A percentile compares a stretch with the other conserved stretches of the same genome.
These are phyloP conservation scores for Hemibagrus guttatus DNA, from an alignment of 2,797 vertebrate species.

Conservation along the genomic window DNA sequence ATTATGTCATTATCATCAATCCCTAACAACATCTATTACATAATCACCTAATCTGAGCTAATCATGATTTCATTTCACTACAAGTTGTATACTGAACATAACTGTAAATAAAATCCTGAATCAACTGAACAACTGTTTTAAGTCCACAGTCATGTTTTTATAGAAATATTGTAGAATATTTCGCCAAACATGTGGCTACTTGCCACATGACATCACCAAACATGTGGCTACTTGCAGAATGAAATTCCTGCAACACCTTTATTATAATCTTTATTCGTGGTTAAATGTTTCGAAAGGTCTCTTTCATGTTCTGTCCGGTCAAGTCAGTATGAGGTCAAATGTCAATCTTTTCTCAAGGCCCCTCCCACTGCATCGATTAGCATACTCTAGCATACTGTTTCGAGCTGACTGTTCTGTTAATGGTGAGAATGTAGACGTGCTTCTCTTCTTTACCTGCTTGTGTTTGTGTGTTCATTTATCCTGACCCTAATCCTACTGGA, in stretches of 20 bases:
- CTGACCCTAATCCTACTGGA: conserved; percentile 74
- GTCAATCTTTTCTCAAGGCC: not conserved
- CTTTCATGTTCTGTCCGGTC: not conserved
- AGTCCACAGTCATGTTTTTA: not conserved
- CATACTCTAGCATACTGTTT: not conserved
- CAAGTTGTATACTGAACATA: too few relatives aligned
- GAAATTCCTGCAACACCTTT: not conserved
- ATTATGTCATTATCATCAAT: not conserved
- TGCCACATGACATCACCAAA: not conserved
- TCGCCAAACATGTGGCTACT: not conserved
- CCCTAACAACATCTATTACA: not conserved
- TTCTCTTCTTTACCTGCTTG: not conserved
- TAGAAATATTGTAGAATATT: not conserved
- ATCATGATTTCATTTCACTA: not conserved
- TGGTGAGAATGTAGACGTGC: not conserved
- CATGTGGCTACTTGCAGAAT: not conserved
- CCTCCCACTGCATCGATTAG: not conserved
- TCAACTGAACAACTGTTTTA: too few relatives aligned
- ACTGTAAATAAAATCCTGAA: too few relatives aligned
- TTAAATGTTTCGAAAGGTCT: not conserved
- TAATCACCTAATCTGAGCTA: not conserved
- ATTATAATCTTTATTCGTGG: not conserved
- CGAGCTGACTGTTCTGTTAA: not conserved
- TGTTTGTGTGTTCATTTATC: conserved; percentile 28
- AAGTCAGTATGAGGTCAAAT: not conserved